Base-by-base conservation (phyloP, 2,888 invertebrate species). In the Platerodrilus igneus region DNA sequence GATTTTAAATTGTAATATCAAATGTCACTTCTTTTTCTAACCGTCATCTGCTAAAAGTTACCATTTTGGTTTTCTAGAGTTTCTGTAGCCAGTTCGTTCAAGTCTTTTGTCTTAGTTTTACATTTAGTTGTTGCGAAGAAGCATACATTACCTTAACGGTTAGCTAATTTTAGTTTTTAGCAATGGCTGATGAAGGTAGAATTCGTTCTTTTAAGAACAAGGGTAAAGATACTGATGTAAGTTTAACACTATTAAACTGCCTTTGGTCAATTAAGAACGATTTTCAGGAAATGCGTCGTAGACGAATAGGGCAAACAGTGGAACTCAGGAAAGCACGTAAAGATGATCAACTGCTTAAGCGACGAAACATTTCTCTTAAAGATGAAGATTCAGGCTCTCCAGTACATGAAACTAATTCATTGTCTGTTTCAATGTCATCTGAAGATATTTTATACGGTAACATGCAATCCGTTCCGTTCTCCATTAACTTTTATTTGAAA, bases 281-380 rank as follows among this genome's bases (percentile, higher is more conserved):
- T 25, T 36, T 36, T 26, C 46, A 90, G 90, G 91, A 92, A 54
- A 83, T 94, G 64, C 81, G 96, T 30, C 79, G 92, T 48, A 82
- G 93, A 50, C 78, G 97, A 37, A 87, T 81, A 42, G 94, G 95
- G 66, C 81, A 88, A 28, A 87, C 86, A 2, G 83, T 97, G 2
- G 90, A 95, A 52, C 73, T 99, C 18, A 79, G 97, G 9, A 96
- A 96, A 71, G 86, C 89, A 10, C 86, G 87, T 38, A 87, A 95
- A 53, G 94, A 96, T 66, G 94, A 96, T 55, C 93, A 94, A 62
- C 71, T 97, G 21, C 78, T 87, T 36, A 99, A 99, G 67, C 75
- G 91, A 11, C 75, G 96, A 37, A 94, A 95, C 53, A 77, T 95
- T 52, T 68, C 77, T 2, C 76, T 74, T 9, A n/a, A n/a, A n/a